These are phyloP conservation scores for Trichonephila clavipes DNA, from an alignment of 1,140 invertebrate genomes.

Conservation along the genomic window DNA sequence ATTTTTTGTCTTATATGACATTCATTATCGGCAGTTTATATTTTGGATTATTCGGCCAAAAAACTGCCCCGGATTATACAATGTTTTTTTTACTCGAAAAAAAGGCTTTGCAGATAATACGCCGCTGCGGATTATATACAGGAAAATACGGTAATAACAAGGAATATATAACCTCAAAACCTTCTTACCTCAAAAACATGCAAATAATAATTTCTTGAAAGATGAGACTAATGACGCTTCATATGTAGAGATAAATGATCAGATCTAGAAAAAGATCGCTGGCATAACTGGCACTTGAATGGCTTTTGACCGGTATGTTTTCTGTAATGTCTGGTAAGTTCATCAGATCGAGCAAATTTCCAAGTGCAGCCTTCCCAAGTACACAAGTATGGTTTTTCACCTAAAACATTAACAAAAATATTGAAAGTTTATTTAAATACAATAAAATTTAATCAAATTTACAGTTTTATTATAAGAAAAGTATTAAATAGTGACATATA, in stretches of 20 bases:
- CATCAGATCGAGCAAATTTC: conserved; percentile 94
- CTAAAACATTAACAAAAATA: conserved; percentile 79
- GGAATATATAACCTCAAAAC: too few relatives aligned
- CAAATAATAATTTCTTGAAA: background rate
- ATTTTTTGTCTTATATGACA: too few relatives aligned
- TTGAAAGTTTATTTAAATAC: too few relatives aligned
- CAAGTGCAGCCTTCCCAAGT: conserved; percentile 95
- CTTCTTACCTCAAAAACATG: background rate
- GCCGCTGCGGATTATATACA: too few relatives aligned
- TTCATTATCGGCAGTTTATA: too few relatives aligned
- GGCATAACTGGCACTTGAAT: conserved; percentile 92
- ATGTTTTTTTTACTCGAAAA: too few relatives aligned
- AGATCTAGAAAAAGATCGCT: conserved; percentile 92
- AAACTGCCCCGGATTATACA: too few relatives aligned
- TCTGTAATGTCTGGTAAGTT: conserved; percentile 92
- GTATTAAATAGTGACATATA: background rate
- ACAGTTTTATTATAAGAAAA: background rate
- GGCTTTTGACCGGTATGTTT: conserved; percentile 95
- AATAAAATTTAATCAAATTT: too few relatives aligned
- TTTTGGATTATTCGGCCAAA: too few relatives aligned
- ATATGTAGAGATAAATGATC: conserved; percentile 96
- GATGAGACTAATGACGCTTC: conserved; percentile 87
- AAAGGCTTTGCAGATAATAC: too few relatives aligned
- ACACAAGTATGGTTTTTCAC: conserved; percentile 94
- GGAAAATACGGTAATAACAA: too few relatives aligned